Base-by-base conservation (phyloP, 2,113 vertebrate species). In the Clarias gariepinus region DNA sequence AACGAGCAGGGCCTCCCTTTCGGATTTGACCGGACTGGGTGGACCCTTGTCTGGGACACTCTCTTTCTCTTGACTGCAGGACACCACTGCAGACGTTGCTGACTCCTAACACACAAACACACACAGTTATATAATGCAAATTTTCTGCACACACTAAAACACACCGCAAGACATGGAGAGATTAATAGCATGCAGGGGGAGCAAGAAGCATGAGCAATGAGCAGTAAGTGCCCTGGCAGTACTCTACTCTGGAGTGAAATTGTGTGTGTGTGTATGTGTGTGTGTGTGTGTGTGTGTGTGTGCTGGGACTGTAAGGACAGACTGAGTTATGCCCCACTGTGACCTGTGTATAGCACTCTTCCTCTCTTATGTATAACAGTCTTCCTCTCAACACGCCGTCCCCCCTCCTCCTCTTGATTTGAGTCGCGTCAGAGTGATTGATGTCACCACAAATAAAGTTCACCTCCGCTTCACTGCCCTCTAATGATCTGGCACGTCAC, bases 1-100 rank as follows among this genome's bases (percentile, higher is more conserved):
- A 21, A 99, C 97, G 18, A 99, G 92, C 60, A 98, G 93, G 33
- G 97, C 97, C 90, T 98, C 97, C 28, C 97, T 96, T 89, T 99
- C 97, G 0, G 97, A 98, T 85, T 96, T 96, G 87, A 99, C 93
- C 0, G 96, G 97, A 87, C 95, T 96, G 60, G 88, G 93, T 84
- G 94, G 64, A 0, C 66, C 93, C 93, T 94, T 97, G 90, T 98
- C 97, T 21, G 91, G 93, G 0, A 95, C 94, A 61, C 90, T 94
- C 19, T 97, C 97, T 74, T 95, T 96, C 91, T 98, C 97, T 89
- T 97, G 96, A 94, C 93, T 97, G 88, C 96, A 96, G 3, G 95
- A 94, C 92, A 96, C 97, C 84, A 95, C 93, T 9, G 94, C 91
- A 30, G 94, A 91, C 0, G 87, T 89, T 2, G 93, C 87, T 90